Conservation (phyloP, 2,888 invertebrate genomes). For the Exocentrus adspersus region DNA sequence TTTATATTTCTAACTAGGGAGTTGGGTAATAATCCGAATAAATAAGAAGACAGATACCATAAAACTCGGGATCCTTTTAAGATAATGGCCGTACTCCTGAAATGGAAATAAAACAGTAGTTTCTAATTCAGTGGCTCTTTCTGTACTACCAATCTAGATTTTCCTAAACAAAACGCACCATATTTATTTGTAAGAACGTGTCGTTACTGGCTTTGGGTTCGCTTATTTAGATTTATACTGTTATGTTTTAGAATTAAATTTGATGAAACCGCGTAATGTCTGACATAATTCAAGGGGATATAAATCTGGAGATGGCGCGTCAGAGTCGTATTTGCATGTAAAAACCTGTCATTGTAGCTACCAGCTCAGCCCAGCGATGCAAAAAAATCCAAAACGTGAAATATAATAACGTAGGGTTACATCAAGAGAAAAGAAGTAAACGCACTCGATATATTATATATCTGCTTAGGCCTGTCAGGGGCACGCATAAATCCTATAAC, state of each 20-base stretch:
- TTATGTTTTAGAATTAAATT: too few relatives aligned
- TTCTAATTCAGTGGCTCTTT: too few relatives aligned
- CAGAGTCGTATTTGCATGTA: neutral
- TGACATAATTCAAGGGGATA: too few relatives aligned
- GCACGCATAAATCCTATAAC: constrained; percentile 13
- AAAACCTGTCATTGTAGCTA: neutral
- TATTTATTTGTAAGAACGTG: too few relatives aligned
- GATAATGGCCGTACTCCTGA: neutral
- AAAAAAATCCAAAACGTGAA: neutral
- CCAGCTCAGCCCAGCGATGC: neutral
- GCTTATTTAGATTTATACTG: too few relatives aligned
- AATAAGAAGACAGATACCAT: neutral
- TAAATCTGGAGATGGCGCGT: too few relatives aligned
- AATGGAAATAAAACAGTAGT: neutral
- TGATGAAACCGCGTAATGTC: too few relatives aligned
- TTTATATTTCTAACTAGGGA: neutral
- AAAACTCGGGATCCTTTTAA: neutral
- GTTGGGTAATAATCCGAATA: neutral
- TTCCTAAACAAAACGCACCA: too few relatives aligned
- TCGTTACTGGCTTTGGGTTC: too few relatives aligned
- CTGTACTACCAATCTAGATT: too few relatives aligned
- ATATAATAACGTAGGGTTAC: neutral
- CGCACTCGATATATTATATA: neutral
- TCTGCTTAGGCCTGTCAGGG: neutral
- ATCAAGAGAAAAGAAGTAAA: neutral